Conservation (phyloP, 2,888 invertebrate species). For the Pocota personata region DNA sequence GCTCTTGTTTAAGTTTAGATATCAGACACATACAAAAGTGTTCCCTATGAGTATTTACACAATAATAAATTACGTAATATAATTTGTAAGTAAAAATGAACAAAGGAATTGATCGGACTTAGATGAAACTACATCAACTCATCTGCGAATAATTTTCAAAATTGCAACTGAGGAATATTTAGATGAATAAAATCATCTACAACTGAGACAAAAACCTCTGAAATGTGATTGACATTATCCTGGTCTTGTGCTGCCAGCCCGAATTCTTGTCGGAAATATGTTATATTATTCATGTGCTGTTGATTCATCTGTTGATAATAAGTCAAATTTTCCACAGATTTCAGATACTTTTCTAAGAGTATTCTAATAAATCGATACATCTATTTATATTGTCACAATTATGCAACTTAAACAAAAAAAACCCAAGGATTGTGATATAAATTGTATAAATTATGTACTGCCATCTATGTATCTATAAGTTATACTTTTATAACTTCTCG, state of each 20-base stretch:
- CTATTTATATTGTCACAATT: no score
- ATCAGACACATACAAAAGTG: neutral
- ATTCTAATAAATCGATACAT: no score
- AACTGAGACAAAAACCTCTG: no score
- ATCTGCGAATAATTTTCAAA: neutral
- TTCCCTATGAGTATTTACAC: neutral
- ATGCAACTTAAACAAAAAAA: no score
- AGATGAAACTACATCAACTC: neutral
- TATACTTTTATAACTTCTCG: no score
- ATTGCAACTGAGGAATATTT: no score
- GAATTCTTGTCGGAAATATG: no score
- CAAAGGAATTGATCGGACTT: neutral
- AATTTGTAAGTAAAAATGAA: neutral
- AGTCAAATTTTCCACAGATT: neutral
- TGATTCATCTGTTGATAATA: neutral
- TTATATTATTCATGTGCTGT: no score
- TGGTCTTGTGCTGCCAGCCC: no score
- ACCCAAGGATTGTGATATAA: neutral
- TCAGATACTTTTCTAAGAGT: neutral
- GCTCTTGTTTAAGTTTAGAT: neutral
- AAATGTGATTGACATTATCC: no score
- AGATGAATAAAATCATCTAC: neutral
- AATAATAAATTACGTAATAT: neutral
- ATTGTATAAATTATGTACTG: neutral
- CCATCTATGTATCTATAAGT: no score